These are phyloP conservation scores for Marronus borbonicus DNA, from an alignment of 2,888 invertebrate species.

Conservation along the genomic window DNA sequence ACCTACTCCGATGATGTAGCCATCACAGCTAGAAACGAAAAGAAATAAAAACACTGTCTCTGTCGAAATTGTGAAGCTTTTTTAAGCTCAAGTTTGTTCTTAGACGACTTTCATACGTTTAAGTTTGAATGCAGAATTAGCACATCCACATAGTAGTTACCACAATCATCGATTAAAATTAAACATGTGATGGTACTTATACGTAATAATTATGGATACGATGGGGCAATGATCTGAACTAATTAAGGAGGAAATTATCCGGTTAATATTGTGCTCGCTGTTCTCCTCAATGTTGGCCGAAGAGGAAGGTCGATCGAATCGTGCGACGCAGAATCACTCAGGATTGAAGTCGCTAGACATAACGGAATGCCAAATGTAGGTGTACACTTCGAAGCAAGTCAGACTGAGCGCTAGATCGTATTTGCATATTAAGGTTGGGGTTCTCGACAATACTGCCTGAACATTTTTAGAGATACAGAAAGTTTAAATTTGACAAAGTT, in stretches of 20 bases:
- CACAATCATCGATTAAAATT: constrained; percentile 1
- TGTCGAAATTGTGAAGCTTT: no score
- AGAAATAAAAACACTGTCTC: no score
- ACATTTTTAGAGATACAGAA: no score
- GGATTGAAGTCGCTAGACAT: constrained; percentile 31
- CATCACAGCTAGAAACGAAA: no score
- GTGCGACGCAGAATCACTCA: background rate
- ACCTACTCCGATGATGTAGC: no score
- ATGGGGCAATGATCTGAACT: constrained; percentile 12
- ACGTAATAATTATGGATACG: background rate
- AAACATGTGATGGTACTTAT: background rate
- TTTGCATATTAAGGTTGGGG: background rate
- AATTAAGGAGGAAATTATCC: constrained; percentile 20
- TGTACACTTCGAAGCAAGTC: background rate
- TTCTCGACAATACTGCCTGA: background rate
- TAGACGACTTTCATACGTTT: no score
- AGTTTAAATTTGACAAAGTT: no score
- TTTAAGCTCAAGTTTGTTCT: no score
- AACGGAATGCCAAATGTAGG: constrained; percentile 40
- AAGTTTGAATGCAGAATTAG: no score
- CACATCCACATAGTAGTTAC: background rate
- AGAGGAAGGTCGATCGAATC: background rate
- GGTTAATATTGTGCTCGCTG: background rate
- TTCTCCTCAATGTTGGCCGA: background rate
- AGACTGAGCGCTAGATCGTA: background rate